phyloP scores from a whole-genome alignment of 2,797 vertebrate genomes.

The Psittacula derbiana region DNA sequence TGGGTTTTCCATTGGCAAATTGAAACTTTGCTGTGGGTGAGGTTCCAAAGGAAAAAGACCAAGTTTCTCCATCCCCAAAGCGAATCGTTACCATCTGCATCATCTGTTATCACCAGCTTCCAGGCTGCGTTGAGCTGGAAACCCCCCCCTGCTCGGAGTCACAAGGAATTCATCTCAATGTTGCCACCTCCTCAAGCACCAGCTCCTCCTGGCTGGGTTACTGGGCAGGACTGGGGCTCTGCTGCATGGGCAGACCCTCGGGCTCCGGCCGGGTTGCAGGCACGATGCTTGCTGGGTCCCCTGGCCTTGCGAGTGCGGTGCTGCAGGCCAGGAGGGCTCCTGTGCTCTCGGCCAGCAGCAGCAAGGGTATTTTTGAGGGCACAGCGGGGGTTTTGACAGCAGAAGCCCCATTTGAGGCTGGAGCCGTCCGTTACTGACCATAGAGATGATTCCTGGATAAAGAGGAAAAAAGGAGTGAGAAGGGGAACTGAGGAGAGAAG shows the following conservation, averaged over 20 bases:
- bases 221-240: neutral
- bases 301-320: neutral
- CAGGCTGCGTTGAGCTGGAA: neutral
- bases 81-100: neutral
- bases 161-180: neutral
- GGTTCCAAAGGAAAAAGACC: neutral
- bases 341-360: neutral
- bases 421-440: fast-evolving
- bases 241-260: neutral
- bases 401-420: neutral
- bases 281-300: fast-evolving
- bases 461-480: neutral
- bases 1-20: neutral
- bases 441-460: neutral
- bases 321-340: fast-evolving
- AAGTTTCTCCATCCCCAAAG: neutral
- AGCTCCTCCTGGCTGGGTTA: neutral
- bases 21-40: neutral
- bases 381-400: fast-evolving
- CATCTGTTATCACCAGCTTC: neutral
- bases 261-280: neutral
- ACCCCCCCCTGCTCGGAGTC: neutral
- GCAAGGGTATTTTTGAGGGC: neutral
- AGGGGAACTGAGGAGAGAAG: neutral
- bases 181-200: neutral